Base-by-base conservation (phyloP, 2,113 vertebrate species). In the Serinus canaria region DNA sequence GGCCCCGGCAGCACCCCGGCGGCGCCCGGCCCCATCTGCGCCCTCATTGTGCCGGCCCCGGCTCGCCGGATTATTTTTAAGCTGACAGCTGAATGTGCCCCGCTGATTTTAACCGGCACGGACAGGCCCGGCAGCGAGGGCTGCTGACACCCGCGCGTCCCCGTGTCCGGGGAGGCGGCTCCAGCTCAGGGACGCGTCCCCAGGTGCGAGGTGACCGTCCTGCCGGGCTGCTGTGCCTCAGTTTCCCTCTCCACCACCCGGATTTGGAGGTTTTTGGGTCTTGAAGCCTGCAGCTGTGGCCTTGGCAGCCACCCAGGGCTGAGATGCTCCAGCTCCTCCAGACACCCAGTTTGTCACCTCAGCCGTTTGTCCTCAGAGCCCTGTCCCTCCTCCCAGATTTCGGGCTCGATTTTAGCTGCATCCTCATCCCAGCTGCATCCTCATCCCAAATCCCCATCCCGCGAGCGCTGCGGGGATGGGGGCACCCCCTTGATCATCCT, bases 81-180 rank as follows among this genome's bases (percentile, higher is more conserved):
- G 95, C 95, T 95, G 96, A 96, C 96, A 96, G 96, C 96, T 96
- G 95, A 94, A 96, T 84, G 96, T 84, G 95, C 93, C 93, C 95
- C 9, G 74, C 69, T 96, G 96, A 96, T 60, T 43, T 14, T 96
- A 95, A 96, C 56, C 87, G 39, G 90, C 70, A 1, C 81, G 1
- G 96, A 94, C 96, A 96, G 63, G 80, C 63, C 75, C 8, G 1
- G 12, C 25, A 28, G 60, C 64, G 31, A 69, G 63, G 64, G 37
- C 1, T 7, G 60, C 85, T 53, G 79, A 75, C 94, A 90, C 63
- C 60, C 1, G 1, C 1, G 12, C 1, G 67, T 53, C 83, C 67
- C 88, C 3, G 27, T 43, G 76, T 41, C 70, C 39, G 30, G 2
- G 82, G 37, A 37, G 2, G 72, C 3, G 31, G 72, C 53, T 27